Conservation (phyloP, 2,888 invertebrate species). For the Dusona sp. region DNA sequence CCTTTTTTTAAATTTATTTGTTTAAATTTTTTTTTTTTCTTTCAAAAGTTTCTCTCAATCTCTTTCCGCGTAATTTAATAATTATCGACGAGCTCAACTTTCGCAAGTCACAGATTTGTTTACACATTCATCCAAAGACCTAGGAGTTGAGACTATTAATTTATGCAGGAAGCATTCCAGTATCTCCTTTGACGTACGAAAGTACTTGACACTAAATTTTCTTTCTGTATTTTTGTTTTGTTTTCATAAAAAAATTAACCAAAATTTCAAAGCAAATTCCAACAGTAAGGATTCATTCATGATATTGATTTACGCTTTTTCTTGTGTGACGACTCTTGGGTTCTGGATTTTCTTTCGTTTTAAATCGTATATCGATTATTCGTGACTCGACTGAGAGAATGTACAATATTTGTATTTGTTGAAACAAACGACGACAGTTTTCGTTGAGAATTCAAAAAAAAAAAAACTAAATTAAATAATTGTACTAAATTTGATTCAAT, state of each 20-base stretch:
- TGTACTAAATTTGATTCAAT: not conserved
- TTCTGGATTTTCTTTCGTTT: not conserved
- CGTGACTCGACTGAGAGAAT: conserved; percentile 15
- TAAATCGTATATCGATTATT: not conserved
- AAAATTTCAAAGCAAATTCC: not conserved
- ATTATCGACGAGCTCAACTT: conserved; percentile 48
- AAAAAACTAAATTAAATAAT: not conserved
- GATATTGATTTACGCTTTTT: not conserved
- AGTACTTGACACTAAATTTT: conserved; percentile 50
- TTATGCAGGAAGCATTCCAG: conserved; percentile 55
- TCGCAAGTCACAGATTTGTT: conserved; percentile 43
- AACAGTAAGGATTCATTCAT: conserved; percentile 21
- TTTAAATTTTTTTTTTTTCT: conserved; percentile 18
- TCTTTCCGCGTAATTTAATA: conserved; percentile 37
- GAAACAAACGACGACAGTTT: conserved; percentile 4
- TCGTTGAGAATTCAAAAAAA: not conserved
- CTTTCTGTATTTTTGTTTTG: not conserved
- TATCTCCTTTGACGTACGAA: conserved; percentile 55
- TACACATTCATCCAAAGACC: conserved; percentile 34
- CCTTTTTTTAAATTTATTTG: conserved; percentile 27
- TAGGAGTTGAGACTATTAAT: conserved; percentile 20
- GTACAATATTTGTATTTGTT: not conserved
- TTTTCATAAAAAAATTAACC: conserved; percentile 11
- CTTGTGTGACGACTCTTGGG: not conserved
- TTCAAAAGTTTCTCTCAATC: conserved; percentile 42